These are phyloP conservation scores for Neoascia interrupta DNA, from an alignment of 2,888 invertebrate species.

Conservation along the genomic window DNA sequence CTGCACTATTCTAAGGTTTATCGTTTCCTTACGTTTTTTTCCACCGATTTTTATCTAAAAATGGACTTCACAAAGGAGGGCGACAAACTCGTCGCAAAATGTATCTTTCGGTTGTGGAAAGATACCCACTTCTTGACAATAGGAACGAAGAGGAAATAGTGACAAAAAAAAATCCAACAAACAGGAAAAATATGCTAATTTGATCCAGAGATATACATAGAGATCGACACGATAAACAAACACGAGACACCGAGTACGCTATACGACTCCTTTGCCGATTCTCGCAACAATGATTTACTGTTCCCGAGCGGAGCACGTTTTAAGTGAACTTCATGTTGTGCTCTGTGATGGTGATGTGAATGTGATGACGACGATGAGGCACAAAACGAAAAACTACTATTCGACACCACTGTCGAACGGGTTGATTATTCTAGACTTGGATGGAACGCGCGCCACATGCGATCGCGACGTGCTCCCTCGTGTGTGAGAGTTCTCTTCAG, in stretches of 20 bases:
- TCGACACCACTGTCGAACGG: conserved; percentile 17
- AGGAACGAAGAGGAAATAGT: not conserved
- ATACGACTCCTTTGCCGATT: conserved; percentile 75
- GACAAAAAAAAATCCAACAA: not conserved
- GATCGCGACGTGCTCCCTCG: not conserved
- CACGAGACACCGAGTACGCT: conserved; percentile 25
- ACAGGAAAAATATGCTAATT: conserved; percentile 2
- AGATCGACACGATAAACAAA: conserved; percentile 34
- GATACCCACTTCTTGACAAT: conserved; percentile 3
- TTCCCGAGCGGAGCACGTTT: conserved; percentile 78
- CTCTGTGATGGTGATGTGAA: not conserved
- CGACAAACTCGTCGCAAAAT: not conserved
- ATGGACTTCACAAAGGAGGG: conserved; percentile 12
- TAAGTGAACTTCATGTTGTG: conserved; percentile 71
- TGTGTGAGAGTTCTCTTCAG: conserved; percentile 6
- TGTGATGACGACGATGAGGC: conserved; percentile 13
- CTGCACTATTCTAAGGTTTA: conserved; percentile 29
- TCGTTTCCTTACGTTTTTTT: conserved; percentile 9
- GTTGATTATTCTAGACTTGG: conserved; percentile 3
- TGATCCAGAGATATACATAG: conserved; percentile 24
- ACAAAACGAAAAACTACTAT: conserved; percentile 13
- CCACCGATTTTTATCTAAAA: conserved; percentile 15
- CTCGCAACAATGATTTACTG: conserved; percentile 79
- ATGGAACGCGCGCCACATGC: conserved; percentile 7
- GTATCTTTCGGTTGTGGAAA: not conserved